These are phyloP conservation scores for Corvus hawaiiensis DNA, from an alignment of 2,113 vertebrate species.

Conservation along the genomic window DNA sequence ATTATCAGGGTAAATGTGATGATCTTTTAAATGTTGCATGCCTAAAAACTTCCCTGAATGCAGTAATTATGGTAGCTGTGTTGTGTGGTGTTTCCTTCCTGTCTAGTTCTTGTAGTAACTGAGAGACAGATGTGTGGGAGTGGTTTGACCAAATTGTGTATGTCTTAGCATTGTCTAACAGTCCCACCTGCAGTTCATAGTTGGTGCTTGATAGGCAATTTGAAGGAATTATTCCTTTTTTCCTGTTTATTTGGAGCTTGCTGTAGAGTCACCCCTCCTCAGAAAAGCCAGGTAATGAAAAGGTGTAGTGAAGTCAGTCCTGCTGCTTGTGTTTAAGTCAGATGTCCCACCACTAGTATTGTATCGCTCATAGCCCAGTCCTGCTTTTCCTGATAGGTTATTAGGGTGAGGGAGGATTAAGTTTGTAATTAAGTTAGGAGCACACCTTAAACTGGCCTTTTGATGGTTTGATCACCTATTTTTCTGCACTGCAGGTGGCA, in stretches of 20 bases:
- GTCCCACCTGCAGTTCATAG: not conserved
- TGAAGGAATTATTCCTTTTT: not conserved
- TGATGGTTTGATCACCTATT: not conserved
- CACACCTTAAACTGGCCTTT: not conserved
- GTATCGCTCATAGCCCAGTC: not conserved
- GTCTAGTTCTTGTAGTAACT: not conserved
- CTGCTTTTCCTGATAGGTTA: not conserved
- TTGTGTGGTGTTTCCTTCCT: not conserved
- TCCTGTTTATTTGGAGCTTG: not conserved
- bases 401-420: not conserved
- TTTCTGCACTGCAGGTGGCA: slow-evolving; percentile 76
- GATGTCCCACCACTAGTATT: not conserved
- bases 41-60: not conserved
- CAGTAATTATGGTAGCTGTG: not conserved
- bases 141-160: not conserved
- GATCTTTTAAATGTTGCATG: not conserved
- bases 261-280: not conserved
- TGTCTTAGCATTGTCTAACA: not conserved
- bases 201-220: not conserved
- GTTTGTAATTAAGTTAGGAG: not conserved
- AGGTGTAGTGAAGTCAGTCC: not conserved
- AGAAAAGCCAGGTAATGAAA: not conserved
- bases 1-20: slow-evolving; percentile 87
- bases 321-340: not conserved
- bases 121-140: not conserved